phyloP scores from a whole-genome alignment of 2,797 vertebrate species.

The Yasuhikotakia modesta region DNA sequence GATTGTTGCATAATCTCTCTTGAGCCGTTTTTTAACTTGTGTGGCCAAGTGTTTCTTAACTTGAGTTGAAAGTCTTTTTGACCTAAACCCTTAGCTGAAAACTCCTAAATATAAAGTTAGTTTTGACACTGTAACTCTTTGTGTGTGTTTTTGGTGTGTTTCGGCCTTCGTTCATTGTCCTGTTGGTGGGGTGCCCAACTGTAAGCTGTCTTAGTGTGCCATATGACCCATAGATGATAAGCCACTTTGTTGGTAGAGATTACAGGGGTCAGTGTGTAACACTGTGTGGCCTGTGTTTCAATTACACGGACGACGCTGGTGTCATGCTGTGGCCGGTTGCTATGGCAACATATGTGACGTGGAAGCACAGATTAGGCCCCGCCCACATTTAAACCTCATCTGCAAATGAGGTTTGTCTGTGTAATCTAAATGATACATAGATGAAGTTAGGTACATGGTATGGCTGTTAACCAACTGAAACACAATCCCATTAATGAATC shows the following conservation, averaged over 20 bases:
- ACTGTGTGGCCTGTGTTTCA: conserved; percentile 73
- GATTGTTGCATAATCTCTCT: too few species aligned
- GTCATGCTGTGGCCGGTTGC: conserved; percentile 66
- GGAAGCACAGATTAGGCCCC: conserved; percentile 15
- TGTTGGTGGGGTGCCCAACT: conserved; percentile 57
- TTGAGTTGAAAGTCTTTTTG: conserved; percentile 20
- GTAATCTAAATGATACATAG: neutral
- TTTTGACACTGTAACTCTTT: too few species aligned
- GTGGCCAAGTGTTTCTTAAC: neutral
- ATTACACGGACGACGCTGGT: conserved; percentile 71
- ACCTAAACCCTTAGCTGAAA: neutral
- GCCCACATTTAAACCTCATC: conserved; percentile 14
- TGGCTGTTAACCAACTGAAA: neutral
- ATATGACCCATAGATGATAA: conserved; percentile 80
- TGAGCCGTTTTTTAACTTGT: neutral
- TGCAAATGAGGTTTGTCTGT: too few species aligned
- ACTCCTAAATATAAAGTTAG: conserved; percentile 7
- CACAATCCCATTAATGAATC: too few species aligned
- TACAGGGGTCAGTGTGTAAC: conserved; percentile 81
- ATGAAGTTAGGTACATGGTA: neutral
- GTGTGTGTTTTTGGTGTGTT: too few species aligned
- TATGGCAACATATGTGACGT: conserved; percentile 50
- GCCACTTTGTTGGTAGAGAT: conserved; percentile 82
- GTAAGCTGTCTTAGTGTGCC: conserved; percentile 74
- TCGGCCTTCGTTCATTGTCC: conserved; percentile 34